A percentile compares a stretch with the other conserved stretches of the same genome.
These are phyloP conservation scores for Bujurquina vittata DNA, from an alignment of 2,113 vertebrate species.

Conservation along the genomic window DNA sequence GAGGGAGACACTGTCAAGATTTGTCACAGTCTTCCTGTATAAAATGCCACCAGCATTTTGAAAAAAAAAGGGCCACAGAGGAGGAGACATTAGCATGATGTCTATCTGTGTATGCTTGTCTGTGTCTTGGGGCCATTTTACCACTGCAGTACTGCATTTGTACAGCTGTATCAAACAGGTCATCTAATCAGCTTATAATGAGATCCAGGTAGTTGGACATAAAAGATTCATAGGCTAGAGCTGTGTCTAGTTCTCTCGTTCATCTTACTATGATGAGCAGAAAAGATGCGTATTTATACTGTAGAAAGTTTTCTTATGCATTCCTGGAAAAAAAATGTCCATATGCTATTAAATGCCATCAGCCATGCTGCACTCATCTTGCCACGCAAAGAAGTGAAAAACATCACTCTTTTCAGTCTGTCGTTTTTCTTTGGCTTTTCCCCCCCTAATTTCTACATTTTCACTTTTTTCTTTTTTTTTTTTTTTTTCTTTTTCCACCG, in stretches of 20 bases:
- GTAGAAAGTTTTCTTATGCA: background rate
- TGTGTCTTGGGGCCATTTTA: constrained; percentile 39
- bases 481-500: no score
- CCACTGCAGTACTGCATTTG: constrained; percentile 27
- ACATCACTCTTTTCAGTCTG: constrained; percentile 21
- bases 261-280: constrained; percentile 33
- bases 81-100: constrained; percentile 52
- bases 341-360: constrained; percentile 12
- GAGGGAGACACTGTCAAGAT: constrained; percentile 65
- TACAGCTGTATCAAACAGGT: constrained; percentile 43
- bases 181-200: constrained; percentile 45
- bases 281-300: background rate
- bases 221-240: constrained; percentile 46
- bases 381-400: background rate
- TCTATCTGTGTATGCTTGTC: constrained; percentile 35
- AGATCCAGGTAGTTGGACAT: constrained; percentile 41
- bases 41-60: constrained; percentile 59
- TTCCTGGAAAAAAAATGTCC: background rate
- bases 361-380: background rate
- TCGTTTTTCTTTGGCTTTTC: constrained; percentile 19
- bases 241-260: constrained; percentile 17
- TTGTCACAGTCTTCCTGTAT: constrained; percentile 47
- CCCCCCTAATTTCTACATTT: background rate
- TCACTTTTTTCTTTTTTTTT: background rate
- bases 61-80: constrained; percentile 32